Evolutionary conservation across 2,113 vertebrate species (phyloP).

Genomic region (Malurus elegans): DNA sequence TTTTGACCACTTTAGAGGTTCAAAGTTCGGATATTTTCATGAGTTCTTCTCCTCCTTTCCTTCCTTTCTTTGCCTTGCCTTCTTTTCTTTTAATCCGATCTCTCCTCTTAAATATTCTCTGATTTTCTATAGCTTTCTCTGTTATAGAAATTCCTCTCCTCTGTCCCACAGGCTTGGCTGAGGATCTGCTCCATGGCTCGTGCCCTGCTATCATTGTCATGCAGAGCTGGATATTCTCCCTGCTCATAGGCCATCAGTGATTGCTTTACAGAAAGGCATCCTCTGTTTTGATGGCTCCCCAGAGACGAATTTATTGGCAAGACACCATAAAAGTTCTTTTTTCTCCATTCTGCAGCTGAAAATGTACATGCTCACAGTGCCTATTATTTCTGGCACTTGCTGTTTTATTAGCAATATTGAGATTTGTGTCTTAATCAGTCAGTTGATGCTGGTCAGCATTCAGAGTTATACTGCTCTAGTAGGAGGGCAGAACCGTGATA

Average conservation of each 20-base stretch:
- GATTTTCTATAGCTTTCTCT: background rate
- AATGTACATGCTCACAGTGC: background rate
- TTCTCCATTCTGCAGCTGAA: background rate
- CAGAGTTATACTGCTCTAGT: background rate
- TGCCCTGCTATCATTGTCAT: background rate
- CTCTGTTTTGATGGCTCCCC: slow-evolving; percentile 70
- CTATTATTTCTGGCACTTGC: background rate
- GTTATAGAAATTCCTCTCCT: background rate
- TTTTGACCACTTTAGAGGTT: background rate
- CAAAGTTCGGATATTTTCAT: background rate
- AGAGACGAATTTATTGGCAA: slow-evolving; percentile 65
- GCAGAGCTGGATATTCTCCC: background rate
- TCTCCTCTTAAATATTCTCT: background rate
- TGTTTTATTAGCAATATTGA: background rate
- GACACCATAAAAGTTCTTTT: slow-evolving; percentile 2
- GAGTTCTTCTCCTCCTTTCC: background rate
- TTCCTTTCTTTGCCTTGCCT: background rate
- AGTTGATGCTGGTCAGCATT: background rate
- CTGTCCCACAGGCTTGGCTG: background rate
- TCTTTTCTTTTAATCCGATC: background rate
- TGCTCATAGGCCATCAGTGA: slow-evolving; percentile 9
- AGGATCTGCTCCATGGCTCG: background rate
- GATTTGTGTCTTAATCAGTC: slow-evolving; percentile 9
- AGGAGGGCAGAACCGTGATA: background rate
- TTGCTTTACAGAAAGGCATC: slow-evolving; percentile 65